phyloP scores from a whole-genome alignment of 2,797 vertebrate species.

The Gymnodraco acuticeps region DNA sequence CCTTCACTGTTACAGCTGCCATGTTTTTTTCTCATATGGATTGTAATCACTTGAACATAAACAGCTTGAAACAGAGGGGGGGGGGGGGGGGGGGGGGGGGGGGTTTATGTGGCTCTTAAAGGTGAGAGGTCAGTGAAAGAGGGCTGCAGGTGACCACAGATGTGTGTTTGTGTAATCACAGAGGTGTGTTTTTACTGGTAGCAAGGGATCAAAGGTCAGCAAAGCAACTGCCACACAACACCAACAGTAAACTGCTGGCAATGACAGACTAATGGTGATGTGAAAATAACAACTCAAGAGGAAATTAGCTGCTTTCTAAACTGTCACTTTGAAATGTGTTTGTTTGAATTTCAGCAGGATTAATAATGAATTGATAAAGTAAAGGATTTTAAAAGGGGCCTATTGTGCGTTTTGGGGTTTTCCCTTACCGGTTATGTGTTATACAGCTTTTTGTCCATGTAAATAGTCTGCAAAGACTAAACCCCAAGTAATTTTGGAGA shows the following conservation, averaged over 20 bases:
- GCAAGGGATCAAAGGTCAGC: slow-evolving; percentile 44
- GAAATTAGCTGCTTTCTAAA: background rate
- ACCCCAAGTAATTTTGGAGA: too few species aligned
- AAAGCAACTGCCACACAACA: slow-evolving; percentile 8
- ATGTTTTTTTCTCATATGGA: slow-evolving; percentile 43
- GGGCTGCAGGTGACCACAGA: slow-evolving; percentile 38
- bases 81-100: background rate
- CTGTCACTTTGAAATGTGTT: background rate
- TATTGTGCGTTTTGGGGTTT: too few species aligned
- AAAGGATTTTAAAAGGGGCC: background rate
- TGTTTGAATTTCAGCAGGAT: background rate
- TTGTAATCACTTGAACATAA: slow-evolving; percentile 33
- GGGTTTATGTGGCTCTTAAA: background rate
- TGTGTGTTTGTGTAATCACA: slow-evolving; percentile 32
- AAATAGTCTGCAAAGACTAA: too few species aligned
- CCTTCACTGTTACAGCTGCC: slow-evolving; percentile 11
- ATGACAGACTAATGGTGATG: slow-evolving; percentile 10
- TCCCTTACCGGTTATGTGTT: too few species aligned
- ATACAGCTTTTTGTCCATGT: too few species aligned
- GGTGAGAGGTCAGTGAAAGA: slow-evolving; percentile 27
- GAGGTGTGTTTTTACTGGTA: slow-evolving; percentile 44
- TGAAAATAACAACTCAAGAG: background rate
- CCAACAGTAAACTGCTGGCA: background rate
- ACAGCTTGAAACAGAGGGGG: slow-evolving; percentile 5
- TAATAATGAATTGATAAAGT: background rate